Evolutionary conservation across 2,113 vertebrate genomes (phyloP).

Genomic region (Esox niger): DNA sequence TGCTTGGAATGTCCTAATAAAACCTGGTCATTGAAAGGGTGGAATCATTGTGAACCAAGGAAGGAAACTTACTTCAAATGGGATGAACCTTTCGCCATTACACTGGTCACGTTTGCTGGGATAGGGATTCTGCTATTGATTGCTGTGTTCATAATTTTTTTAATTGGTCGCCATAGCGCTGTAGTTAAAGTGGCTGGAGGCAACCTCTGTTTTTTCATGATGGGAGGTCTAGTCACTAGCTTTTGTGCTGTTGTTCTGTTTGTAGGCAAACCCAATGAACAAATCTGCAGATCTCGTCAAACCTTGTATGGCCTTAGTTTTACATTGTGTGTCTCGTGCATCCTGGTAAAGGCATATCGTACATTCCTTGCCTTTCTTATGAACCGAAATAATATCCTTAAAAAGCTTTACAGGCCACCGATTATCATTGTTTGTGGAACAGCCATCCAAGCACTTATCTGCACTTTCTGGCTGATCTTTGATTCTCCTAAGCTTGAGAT

Average conservation of each 20-base stretch:
- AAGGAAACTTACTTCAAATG: constrained; percentile 48
- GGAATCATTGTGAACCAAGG: constrained; percentile 36
- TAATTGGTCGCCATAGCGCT: constrained; percentile 31
- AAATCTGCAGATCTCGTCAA: constrained; percentile 52
- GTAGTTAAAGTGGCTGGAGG: constrained; percentile 61
- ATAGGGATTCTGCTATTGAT: constrained; percentile 47
- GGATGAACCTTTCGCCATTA: constrained; percentile 41
- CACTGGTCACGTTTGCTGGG: constrained; percentile 25
- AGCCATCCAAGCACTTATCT: constrained; percentile 53
- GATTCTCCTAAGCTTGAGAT: constrained; percentile 36
- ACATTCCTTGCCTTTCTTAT: constrained; percentile 55
- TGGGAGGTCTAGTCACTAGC: constrained; percentile 50
- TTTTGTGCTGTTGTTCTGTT: constrained; percentile 54
- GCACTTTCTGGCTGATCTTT: constrained; percentile 52
- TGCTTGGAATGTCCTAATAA: constrained; percentile 45
- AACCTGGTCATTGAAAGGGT: constrained; percentile 58
- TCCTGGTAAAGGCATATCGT: constrained; percentile 59
- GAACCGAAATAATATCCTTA: constrained; percentile 14
- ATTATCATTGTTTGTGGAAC: constrained; percentile 43
- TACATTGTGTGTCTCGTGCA: constrained; percentile 60
- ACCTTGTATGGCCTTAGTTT: constrained; percentile 61
- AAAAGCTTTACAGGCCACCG: constrained; percentile 46
- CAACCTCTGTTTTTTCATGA: constrained; percentile 46
- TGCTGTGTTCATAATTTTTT: constrained; percentile 37
- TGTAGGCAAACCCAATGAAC: constrained; percentile 49